These are phyloP conservation scores for Diploscapter pachys DNA, from an alignment of 1,140 invertebrate species.

Conservation along the genomic window DNA sequence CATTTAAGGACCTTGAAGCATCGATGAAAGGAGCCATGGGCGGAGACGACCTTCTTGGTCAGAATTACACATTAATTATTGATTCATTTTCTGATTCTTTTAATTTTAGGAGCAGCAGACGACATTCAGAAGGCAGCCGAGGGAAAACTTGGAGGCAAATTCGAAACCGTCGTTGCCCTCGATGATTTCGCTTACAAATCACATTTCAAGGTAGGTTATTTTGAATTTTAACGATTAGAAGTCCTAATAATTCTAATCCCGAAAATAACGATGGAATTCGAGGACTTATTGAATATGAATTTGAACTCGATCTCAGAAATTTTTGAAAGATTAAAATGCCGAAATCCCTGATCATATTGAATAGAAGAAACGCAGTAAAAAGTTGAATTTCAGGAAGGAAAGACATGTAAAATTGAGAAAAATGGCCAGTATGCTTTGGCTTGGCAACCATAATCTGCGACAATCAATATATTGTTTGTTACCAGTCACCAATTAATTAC, in stretches of 20 bases:
- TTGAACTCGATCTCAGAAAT: too few species aligned
- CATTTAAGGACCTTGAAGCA: slow-evolving; percentile 39
- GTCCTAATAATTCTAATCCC: not conserved
- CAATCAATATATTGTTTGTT: not conserved
- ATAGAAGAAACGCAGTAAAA: not conserved
- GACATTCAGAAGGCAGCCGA: slow-evolving; percentile 54
- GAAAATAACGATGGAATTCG: not conserved
- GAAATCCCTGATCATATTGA: not conserved
- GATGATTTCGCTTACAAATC: slow-evolving; percentile 59
- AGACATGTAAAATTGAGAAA: slow-evolving; percentile 58
- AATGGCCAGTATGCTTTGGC: slow-evolving; percentile 56
- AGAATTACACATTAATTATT: too few species aligned
- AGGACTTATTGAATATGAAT: too few species aligned
- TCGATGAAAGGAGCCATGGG: slow-evolving; percentile 57
- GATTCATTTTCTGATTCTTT: slow-evolving; percentile 18
- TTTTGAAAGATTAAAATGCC: not conserved
- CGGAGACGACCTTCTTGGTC: slow-evolving; percentile 14
- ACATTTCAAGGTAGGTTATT: slow-evolving; percentile 47
- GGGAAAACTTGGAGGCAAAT: slow-evolving; percentile 52
- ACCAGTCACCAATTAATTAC: not conserved
- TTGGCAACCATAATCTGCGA: slow-evolving; percentile 48
- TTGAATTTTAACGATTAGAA: not conserved
- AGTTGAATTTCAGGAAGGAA: slow-evolving; percentile 42
- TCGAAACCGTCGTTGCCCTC: slow-evolving; percentile 52
- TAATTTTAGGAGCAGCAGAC: slow-evolving; percentile 55